These are phyloP conservation scores for Theocolax elegans DNA, from an alignment of 1,140 invertebrate species.

Conservation along the genomic window DNA sequence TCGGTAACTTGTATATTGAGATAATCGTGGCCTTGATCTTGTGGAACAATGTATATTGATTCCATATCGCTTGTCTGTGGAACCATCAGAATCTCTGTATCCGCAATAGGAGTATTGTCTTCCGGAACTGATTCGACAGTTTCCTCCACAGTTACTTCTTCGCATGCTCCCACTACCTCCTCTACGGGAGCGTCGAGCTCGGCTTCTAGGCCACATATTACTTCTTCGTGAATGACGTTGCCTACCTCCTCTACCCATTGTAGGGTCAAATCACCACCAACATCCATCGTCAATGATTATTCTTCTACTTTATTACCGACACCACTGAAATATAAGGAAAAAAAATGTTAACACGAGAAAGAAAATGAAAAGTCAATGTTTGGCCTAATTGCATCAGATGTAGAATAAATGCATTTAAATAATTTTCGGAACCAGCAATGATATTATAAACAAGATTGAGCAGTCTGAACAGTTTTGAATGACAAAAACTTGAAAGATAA, in stretches of 20 bases:
- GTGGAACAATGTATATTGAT: constrained; percentile 64
- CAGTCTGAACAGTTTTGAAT: no score
- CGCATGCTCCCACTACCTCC: constrained; percentile 64
- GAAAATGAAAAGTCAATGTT: constrained; percentile 22
- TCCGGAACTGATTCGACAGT: constrained; percentile 63
- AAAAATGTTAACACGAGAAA: not conserved
- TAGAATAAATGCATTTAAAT: not conserved
- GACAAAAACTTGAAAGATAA: no score
- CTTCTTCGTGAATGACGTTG: constrained; percentile 72
- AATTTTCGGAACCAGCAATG: not conserved
- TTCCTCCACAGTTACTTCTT: constrained; percentile 68
- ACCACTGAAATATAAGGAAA: constrained; percentile 53
- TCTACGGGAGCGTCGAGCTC: constrained; percentile 59
- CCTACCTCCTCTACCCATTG: constrained; percentile 71
- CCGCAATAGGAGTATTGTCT: constrained; percentile 37
- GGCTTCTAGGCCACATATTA: constrained; percentile 72
- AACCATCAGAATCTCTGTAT: constrained; percentile 60
- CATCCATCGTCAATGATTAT: constrained; percentile 54
- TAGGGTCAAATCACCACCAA: constrained; percentile 63
- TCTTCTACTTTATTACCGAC: constrained; percentile 53
- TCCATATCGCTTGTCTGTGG: constrained; percentile 63
- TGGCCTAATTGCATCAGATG: not conserved
- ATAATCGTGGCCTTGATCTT: constrained; percentile 67
- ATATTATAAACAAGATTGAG: no score
- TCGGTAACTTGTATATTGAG: constrained; percentile 77